These are phyloP conservation scores for Sebastes wilsoni DNA, from an alignment of 2,797 vertebrate genomes.

Conservation along the genomic window DNA sequence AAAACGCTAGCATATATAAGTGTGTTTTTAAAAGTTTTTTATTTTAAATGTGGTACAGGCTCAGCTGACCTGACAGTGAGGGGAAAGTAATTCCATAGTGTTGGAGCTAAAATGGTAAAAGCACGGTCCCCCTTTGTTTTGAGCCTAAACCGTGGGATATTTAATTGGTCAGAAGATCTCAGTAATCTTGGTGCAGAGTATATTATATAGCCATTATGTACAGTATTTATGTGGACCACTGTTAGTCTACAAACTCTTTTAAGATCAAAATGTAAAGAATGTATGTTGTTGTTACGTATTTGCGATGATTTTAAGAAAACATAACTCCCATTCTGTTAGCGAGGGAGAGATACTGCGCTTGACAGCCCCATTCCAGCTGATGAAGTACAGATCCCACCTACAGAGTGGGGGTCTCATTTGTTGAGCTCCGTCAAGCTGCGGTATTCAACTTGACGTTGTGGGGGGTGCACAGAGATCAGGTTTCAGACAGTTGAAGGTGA, in stretches of 20 bases:
- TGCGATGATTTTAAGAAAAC: conserved; percentile 22
- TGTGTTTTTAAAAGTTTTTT: neutral
- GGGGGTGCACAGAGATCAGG: conserved; percentile 67
- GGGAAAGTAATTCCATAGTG: too few relatives aligned
- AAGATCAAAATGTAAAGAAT: neutral
- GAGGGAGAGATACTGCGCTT: conserved; percentile 49
- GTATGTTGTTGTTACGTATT: neutral
- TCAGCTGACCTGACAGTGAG: neutral
- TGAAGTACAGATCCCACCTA: conserved; percentile 71
- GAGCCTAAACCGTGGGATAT: neutral
- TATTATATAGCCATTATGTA: neutral
- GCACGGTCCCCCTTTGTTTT: too few relatives aligned
- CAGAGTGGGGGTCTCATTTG: conserved; percentile 72
- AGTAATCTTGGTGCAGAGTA: neutral
- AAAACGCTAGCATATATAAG: neutral
- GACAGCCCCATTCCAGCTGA: conserved; percentile 65
- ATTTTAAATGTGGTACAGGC: neutral
- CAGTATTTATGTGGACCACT: neutral
- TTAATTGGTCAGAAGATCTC: neutral
- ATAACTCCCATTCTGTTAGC: conserved; percentile 11
- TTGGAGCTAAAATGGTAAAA: too few relatives aligned
- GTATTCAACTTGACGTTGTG: conserved; percentile 71
- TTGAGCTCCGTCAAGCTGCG: conserved; percentile 53
- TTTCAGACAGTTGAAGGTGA: conserved; percentile 80
- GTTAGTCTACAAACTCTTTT: neutral